Conservation (phyloP, 2,113 vertebrate species). For the Cochlearius cochlearius region DNA sequence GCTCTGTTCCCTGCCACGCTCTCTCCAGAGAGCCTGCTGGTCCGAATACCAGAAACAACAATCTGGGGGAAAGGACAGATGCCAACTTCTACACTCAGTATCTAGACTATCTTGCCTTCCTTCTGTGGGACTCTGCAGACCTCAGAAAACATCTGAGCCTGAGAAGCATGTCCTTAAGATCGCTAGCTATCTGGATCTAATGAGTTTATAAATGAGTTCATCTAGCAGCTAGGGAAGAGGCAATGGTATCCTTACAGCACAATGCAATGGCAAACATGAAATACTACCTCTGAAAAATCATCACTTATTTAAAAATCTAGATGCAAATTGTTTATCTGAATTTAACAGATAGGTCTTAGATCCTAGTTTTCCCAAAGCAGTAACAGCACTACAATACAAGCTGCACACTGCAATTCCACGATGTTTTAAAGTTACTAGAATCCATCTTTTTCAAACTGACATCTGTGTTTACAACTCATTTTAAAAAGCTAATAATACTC, state of each 20-base stretch:
- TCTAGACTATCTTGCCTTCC: neutral
- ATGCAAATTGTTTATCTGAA: neutral
- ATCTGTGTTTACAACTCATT: conserved; percentile 21
- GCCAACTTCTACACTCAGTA: neutral
- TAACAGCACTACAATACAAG: neutral
- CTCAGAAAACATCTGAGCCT: neutral
- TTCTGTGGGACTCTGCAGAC: neutral
- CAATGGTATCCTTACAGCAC: neutral
- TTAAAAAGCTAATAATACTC: neutral
- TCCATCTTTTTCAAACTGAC: neutral
- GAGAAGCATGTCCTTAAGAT: neutral
- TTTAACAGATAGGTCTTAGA: neutral
- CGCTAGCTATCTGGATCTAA: neutral
- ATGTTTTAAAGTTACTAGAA: neutral
- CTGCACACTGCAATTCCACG: neutral
- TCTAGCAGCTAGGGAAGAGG: neutral
- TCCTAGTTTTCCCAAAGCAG: neutral
- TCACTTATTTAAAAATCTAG: neutral
- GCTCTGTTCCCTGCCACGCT: neutral
- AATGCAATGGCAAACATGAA: neutral
- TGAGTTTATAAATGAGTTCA: neutral
- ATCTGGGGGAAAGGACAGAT: neutral
- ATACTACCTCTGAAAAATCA: neutral
- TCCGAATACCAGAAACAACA: neutral
- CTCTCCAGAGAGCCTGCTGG: neutral